A percentile compares a stretch with the other conserved stretches of the same genome.
Conservation (phyloP, 2,113 vertebrate genomes). For the Noctilio leporinus region DNA sequence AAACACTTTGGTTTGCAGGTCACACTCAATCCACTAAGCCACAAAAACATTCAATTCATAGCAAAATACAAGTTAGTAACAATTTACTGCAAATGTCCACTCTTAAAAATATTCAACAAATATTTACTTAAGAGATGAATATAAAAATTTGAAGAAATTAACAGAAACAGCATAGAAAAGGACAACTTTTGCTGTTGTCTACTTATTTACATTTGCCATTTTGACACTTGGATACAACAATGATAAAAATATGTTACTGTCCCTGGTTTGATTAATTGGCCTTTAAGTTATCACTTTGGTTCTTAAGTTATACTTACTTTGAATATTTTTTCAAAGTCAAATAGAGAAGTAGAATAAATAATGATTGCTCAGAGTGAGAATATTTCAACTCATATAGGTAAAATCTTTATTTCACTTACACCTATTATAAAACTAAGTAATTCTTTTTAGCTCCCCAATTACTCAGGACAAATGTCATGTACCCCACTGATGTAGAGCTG, state of each 20-base stretch:
- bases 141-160: not conserved
- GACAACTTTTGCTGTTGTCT: not conserved
- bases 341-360: not conserved
- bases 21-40: no score
- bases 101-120: not conserved
- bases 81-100: not conserved
- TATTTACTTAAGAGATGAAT: not conserved
- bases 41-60: not conserved
- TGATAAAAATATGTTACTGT: not conserved
- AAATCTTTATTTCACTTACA: not conserved
- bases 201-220: not conserved
- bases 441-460: not conserved
- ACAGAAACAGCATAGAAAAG: not conserved
- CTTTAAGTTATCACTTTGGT: not conserved
- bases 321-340: not conserved
- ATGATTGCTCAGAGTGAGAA: not conserved
- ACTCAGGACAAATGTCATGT: not conserved
- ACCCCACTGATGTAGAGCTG: rapidly evolving
- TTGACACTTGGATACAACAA: not conserved
- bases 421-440: not conserved
- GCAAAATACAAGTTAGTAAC: not conserved
- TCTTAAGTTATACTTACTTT: not conserved
- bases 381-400: not conserved
- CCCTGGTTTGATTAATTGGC: not conserved
- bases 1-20: no score